A percentile compares a stretch with the other conserved stretches of the same genome.
phyloP scores from a whole-genome alignment of 2,888 invertebrate species.

The Masnerella sp. region DNA sequence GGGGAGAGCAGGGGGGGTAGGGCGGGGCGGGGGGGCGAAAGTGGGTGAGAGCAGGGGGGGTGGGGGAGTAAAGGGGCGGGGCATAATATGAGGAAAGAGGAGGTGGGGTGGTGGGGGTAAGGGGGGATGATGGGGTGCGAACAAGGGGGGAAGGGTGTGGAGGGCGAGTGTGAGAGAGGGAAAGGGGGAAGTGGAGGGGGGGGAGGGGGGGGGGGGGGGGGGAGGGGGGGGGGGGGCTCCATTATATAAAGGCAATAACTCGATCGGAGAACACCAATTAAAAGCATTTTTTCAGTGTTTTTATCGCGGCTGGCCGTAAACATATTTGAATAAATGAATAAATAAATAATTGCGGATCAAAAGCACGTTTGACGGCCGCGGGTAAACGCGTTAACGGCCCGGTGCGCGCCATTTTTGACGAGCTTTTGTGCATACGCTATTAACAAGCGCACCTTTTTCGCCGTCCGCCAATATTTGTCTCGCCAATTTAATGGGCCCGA shows the following conservation, averaged over 20 bases:
- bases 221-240: slow-evolving; percentile 48
- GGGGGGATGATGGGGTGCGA: no score
- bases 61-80: no score
- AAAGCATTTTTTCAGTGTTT: slow-evolving; percentile 58
- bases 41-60: no score
- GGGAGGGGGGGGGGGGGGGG: no score
- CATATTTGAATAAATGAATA: slow-evolving; percentile 54
- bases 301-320: slow-evolving; percentile 31
- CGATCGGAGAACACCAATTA: slow-evolving; percentile 57
- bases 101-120: no score
- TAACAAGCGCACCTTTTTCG: slow-evolving; percentile 24
- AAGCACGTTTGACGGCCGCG: slow-evolving; percentile 50
- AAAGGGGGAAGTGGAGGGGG: no score
- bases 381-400: slow-evolving; percentile 47
- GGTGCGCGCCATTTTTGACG: slow-evolving; percentile 39
- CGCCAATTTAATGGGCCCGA: neutral
- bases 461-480: neutral
- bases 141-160: no score
- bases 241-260: slow-evolving; percentile 56
- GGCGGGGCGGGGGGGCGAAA: no score
- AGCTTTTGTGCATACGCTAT: slow-evolving; percentile 49
- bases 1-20: no score
- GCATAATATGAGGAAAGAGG: no score
- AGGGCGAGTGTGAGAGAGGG: no score
- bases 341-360: slow-evolving; percentile 53